Evolutionary conservation across 1,140 invertebrate species (phyloP).

Genomic region (Platorchestia sp.): DNA sequence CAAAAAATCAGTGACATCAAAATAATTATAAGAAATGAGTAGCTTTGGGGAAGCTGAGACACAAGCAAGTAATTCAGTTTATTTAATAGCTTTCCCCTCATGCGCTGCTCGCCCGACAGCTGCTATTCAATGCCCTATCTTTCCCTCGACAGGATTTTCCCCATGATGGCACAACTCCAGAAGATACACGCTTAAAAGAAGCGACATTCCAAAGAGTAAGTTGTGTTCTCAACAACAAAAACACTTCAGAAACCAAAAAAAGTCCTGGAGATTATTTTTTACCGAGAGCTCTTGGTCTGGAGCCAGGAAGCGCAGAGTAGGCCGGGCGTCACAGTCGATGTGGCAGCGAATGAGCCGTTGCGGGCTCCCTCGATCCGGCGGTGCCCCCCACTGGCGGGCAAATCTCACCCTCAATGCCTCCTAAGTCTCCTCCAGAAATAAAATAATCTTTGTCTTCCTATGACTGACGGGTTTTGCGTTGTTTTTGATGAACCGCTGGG

Average conservation of each 20-base stretch:
- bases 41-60: no score
- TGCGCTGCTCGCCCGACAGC: no score
- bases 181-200: background rate
- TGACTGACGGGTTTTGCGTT: background rate
- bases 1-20: no score
- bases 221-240: background rate
- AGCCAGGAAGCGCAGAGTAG: background rate
- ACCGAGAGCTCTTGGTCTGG: background rate
- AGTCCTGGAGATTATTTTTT: background rate
- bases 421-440: background rate
- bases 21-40: no score
- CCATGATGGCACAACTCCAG: background rate
- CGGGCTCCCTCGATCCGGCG: background rate
- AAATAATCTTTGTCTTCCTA: background rate
- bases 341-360: slow-evolving; percentile 34
- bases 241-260: background rate
- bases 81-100: no score
- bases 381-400: background rate
- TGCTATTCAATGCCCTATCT: background rate
- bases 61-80: no score
- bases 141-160: background rate
- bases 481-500: background rate
- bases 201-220: background rate
- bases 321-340: slow-evolving; percentile 16
- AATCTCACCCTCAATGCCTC: background rate